Evolutionary conservation across 2,797 vertebrate genomes (phyloP).

Genomic region (Falco biarmicus): DNA sequence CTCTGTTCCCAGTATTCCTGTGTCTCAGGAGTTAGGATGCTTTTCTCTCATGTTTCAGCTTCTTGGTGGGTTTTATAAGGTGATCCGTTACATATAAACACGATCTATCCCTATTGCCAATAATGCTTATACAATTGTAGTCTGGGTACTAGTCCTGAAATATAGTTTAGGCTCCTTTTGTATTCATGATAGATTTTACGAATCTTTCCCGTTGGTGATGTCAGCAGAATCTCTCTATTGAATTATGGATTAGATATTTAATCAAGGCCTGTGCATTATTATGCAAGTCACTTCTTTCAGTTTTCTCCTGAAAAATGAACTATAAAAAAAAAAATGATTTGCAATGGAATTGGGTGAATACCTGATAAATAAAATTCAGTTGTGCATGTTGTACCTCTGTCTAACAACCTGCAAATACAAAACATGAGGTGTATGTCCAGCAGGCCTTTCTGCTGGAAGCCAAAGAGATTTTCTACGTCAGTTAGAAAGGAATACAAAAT

Average conservation of each 20-base stretch:
- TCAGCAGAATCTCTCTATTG: constrained; percentile 73
- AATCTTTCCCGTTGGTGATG: constrained; percentile 56
- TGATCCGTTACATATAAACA: not conserved
- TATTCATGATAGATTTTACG: constrained; percentile 58
- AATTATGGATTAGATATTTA: constrained; percentile 77
- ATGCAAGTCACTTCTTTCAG: constrained; percentile 21
- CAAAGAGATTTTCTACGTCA: not conserved
- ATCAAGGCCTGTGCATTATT: constrained; percentile 57
- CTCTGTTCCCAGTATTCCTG: not conserved
- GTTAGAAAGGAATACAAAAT: not conserved
- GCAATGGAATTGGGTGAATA: constrained; percentile 2
- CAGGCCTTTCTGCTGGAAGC: not conserved
- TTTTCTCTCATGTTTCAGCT: not conserved
- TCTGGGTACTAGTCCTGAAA: constrained; percentile 30
- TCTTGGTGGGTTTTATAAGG: not conserved
- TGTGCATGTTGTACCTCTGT: not conserved
- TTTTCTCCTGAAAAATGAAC: constrained; percentile 53
- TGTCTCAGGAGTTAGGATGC: not conserved
- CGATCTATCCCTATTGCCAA: constrained; percentile 31
- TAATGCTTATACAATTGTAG: not conserved
- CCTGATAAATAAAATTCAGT: constrained; percentile 36
- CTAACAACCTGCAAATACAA: not conserved
- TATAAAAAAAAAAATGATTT: not conserved
- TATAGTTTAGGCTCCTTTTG: constrained; percentile 51
- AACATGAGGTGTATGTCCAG: not conserved